These are phyloP conservation scores for Ophion ventricosus DNA, from an alignment of 2,888 invertebrate species.

Conservation along the genomic window DNA sequence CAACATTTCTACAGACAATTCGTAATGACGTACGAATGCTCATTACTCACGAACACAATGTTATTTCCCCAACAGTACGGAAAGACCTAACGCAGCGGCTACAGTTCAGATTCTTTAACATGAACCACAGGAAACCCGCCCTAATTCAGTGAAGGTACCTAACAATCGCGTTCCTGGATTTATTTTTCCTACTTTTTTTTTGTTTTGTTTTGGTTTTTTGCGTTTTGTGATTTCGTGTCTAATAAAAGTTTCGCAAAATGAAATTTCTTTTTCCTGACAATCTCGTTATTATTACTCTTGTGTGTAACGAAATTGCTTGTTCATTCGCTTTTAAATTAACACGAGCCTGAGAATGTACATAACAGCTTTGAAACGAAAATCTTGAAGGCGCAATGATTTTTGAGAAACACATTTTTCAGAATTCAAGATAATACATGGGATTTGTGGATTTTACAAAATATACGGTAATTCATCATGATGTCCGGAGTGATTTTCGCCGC, in stretches of 20 bases:
- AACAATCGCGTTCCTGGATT: constrained; percentile 62
- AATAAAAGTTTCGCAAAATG: background rate
- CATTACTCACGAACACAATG: constrained; percentile 75
- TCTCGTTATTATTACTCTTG: constrained; percentile 9
- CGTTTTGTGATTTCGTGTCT: background rate
- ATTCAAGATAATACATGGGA: background rate
- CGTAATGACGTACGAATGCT: constrained; percentile 19
- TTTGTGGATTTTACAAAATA: background rate
- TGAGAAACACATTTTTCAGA: background rate
- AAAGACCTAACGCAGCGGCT: constrained; percentile 98
- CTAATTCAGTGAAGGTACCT: constrained; percentile 90
- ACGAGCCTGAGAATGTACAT: constrained; percentile 34
- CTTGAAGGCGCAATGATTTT: background rate
- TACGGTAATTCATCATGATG: too few species aligned
- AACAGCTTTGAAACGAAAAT: constrained; percentile 1
- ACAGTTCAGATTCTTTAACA: constrained; percentile 98
- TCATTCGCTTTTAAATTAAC: constrained; percentile 49
- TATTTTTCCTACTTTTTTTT: constrained; percentile 33
- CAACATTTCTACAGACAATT: constrained; percentile 43
- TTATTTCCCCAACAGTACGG: constrained; percentile 92
- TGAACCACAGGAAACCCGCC: constrained; percentile 93
- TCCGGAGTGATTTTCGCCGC: too few species aligned
- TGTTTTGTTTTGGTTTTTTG: constrained; percentile 29
- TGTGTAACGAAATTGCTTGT: constrained; percentile 37
- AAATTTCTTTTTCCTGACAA: constrained; percentile 4